These are phyloP conservation scores for Myanophis thanlyinensis DNA, from an alignment of 2,113 vertebrate species.

Conservation along the genomic window DNA sequence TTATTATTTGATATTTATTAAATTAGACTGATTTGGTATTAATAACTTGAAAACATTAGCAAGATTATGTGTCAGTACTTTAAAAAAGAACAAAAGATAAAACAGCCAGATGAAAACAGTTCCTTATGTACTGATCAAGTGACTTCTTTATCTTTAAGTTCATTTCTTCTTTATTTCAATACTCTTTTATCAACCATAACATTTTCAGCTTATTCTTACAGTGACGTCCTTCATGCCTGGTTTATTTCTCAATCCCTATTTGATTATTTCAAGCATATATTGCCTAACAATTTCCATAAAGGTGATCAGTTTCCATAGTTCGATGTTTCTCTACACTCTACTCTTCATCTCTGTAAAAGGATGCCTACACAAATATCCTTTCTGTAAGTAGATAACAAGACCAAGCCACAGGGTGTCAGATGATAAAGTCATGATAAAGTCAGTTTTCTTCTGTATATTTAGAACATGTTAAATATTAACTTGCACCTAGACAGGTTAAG, in stretches of 20 bases:
- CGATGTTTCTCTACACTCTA: not conserved
- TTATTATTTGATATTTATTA: not conserved
- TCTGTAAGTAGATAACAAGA: not conserved
- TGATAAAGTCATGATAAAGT: not conserved
- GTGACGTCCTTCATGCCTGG: not conserved
- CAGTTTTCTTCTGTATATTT: not conserved
- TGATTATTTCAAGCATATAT: not conserved
- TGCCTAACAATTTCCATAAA: not conserved
- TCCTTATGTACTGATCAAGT: not conserved
- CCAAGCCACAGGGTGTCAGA: not conserved
- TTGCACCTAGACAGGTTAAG: not conserved
- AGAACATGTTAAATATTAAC: not conserved
- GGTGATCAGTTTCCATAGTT: not conserved
- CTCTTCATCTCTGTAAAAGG: not conserved
- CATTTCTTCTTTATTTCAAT: not conserved
- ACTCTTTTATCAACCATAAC: not conserved
- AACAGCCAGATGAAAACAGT: not conserved
- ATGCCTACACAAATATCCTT: not conserved
- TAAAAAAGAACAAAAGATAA: not conserved
- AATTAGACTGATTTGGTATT: constrained; percentile 1
- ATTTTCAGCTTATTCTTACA: not conserved
- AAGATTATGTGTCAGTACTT: not conserved
- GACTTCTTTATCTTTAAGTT: not conserved
- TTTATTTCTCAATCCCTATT: not conserved
- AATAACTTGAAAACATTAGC: not conserved